phyloP scores from a whole-genome alignment of 2,113 vertebrate genomes.

The Bubo blakistoni region DNA sequence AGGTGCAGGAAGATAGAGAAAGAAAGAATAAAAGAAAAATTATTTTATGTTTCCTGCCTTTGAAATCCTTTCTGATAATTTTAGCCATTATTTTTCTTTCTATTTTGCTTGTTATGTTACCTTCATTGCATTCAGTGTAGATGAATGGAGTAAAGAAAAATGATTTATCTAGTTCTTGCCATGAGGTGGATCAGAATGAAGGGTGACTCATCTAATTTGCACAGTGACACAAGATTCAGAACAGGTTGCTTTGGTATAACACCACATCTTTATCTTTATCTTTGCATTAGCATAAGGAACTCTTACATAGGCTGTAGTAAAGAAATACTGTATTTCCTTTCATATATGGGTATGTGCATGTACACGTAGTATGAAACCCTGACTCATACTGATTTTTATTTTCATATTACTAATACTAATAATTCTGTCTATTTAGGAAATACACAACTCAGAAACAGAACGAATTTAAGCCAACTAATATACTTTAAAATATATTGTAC shows the following conservation, averaged over 20 bases:
- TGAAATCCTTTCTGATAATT: constrained; percentile 18
- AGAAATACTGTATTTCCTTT: not conserved
- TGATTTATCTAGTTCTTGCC: constrained; percentile 33
- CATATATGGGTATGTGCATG: not conserved
- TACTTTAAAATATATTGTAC: not conserved
- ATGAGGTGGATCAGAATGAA: constrained; percentile 21
- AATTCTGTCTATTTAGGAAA: not conserved
- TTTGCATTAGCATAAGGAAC: not conserved
- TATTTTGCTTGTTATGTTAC: constrained; percentile 37
- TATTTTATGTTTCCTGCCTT: not conserved
- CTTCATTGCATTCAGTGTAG: not conserved
- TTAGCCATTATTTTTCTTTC: constrained; percentile 54
- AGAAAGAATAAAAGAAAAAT: not conserved
- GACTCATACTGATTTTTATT: not conserved
- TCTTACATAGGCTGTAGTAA: not conserved
- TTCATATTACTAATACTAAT: not conserved
- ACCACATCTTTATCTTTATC: not conserved
- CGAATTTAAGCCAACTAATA: not conserved
- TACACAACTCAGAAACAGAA: not conserved
- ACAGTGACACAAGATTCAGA: constrained; percentile 5
- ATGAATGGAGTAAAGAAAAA: constrained; percentile 20
- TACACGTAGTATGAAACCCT: not conserved
- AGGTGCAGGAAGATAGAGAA: not conserved
- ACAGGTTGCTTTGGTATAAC: not conserved
- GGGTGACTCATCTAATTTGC: constrained; percentile 51